Evolutionary conservation across 2,888 invertebrate genomes (phyloP), one percentile per base, ranked within the genome.

Genomic region (Ectemnius lituratus): DNA sequence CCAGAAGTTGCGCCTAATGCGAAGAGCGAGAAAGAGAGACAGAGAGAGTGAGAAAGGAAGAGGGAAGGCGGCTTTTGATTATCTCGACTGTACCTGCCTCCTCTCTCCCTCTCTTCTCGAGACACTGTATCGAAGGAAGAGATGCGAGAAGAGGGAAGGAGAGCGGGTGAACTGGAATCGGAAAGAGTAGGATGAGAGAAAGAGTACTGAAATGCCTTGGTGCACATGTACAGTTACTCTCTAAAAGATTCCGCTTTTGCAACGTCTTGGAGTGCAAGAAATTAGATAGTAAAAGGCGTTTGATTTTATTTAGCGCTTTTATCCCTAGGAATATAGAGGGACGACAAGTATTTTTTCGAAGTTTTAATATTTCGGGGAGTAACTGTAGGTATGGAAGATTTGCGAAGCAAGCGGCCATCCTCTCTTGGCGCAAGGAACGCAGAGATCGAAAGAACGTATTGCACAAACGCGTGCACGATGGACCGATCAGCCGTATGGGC

Each of bases 401-500:
- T 1, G n/a, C 52, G 27, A 68, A 37, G 37, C 46, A 46, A 20
- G 60, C 28, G 37, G 37, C 37, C 1, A 11, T 4, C 37, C 37
- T 37, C 37, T 20, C 37, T 20, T 1, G 71, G 65, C 58, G 46
- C 63, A 62, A 63, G 70, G 45, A 63, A 74, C 70, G 65, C 68
- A 57, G 73, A 63, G 63, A 37, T 70, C 60, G 70, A 59, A 67
- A 67, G 52, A 63, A 70, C 56, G 76, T n/a, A 62, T 57, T 60
- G 73, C 61, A 63, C 70, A 75, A 74, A 73, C 67, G 74, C 65
- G 73, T 75, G 78, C 71, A 73, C 72, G 76, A 77, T 73, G 78
- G 75, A 75, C 75, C 82, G 80, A 85, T 83, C 83, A 76, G 82
- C 86, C 75, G 71, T 79, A 76, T 70, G 74, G 82, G 79, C 78